Base-by-base conservation (phyloP, 2,797 vertebrate species). In the Urosaurus nigricauda region DNA sequence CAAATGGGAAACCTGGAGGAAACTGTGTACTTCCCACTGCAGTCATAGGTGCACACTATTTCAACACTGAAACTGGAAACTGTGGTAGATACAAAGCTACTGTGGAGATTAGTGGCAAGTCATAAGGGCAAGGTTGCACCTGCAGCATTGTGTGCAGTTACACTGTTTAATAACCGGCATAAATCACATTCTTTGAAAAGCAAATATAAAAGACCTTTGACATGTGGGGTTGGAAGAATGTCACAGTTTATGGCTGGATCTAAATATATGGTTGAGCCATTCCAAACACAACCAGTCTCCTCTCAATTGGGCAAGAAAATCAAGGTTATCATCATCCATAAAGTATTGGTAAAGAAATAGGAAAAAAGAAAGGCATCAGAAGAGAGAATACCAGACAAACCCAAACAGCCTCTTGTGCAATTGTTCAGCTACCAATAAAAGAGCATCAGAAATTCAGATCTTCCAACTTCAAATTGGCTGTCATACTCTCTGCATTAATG, bases 121-220 rank as follows among this genome's bases (percentile, higher is more conserved):
- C 96, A 97, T 90, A 94, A 94, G 96, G 94, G 93, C 95, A 90
- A 29, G 86, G 94, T 94, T 2, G 88, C 97, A 97, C 97, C 97
- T 97, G 97, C 96, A 88, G 63, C 65, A 92, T 95, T 92, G 94
- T 79, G 4, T 65, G 2, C 89, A 95, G 93, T 93, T 93, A 95
- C 95, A 96, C 96, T 90, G 94, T 94, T 95, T 96, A 95, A 96
- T 94, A 96, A 95, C 95, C 90, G 74, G 90, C 95, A 96, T 97
- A 97, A 97, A 97, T 97, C 96, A 97, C 96, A 96, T 90, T 90
- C 95, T 92, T 88, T 97, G 91, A 95, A 97, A 96, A 96, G 96
- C 95, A 68, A 68, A 97, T 97, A 95, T 94, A 96, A 96, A 97
- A 93, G 94, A 91, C 95, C 95, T 94, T 83, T 97, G 95, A 96